Percentiles rank a stretch among this genome's conserved stretches.
Evolutionary conservation across 2,797 vertebrate genomes (phyloP).

Genomic region (Xyrichtys novacula): DNA sequence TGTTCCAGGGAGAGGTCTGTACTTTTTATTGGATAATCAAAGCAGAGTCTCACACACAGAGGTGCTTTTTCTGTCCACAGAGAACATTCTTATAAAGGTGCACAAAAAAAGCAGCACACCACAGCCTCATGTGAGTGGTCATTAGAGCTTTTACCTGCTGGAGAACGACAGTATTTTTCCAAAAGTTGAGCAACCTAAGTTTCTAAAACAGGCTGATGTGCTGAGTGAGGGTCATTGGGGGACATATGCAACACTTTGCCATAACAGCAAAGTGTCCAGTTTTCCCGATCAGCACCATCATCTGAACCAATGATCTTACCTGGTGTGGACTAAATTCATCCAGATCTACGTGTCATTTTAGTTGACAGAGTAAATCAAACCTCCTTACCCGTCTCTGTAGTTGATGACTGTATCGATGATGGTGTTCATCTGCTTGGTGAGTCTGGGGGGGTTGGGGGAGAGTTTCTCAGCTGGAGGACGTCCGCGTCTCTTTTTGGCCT

Average conservation of each 20-base stretch:
- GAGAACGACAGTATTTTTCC: background rate
- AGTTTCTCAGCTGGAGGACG: constrained; percentile 96
- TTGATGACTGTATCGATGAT: constrained; percentile 98
- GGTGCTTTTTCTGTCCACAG: background rate
- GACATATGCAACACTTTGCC: background rate
- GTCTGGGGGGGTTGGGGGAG: constrained; percentile 94
- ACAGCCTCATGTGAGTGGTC: background rate
- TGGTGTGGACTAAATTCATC: background rate
- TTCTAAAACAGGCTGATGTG: background rate
- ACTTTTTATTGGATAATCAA: constrained; percentile 13
- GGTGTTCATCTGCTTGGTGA: constrained; percentile 97
- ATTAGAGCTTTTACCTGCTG: no score
- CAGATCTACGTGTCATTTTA: background rate
- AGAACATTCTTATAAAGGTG: background rate
- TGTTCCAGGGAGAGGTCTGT: constrained; percentile 12
- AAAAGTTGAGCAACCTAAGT: background rate
- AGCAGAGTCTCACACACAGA: background rate
- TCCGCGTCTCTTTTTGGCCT: constrained; percentile 95
- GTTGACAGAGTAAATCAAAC: no score
- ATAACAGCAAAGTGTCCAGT: no score
- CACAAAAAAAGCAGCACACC: background rate
- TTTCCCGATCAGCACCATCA: no score
- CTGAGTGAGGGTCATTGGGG: background rate
- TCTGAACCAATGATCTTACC: no score
- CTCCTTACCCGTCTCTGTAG: constrained; percentile 93